These are phyloP conservation scores for Abrostola triplasia DNA, from an alignment of 2,888 invertebrate species.

Conservation along the genomic window DNA sequence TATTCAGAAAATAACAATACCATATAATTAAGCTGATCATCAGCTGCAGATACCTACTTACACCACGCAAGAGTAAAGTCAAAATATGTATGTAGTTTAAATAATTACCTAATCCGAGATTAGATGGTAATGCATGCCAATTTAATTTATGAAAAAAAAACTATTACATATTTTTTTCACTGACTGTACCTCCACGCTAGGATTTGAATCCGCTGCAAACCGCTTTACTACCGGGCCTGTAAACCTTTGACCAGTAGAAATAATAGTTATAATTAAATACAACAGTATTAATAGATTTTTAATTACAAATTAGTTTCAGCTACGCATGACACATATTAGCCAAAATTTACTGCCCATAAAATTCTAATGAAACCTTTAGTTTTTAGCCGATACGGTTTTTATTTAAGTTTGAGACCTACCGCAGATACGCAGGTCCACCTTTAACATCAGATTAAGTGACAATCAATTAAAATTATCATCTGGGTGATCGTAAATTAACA, in stretches of 20 bases:
- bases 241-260: too few species aligned
- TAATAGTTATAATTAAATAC: neutral
- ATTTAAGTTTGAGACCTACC: conserved; percentile 43
- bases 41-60: too few species aligned
- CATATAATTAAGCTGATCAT: too few species aligned
- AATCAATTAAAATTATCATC: conserved; percentile 40
- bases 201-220: neutral
- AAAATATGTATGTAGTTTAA: too few species aligned
- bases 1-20: too few species aligned
- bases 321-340: conserved; percentile 21
- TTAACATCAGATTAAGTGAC: conserved; percentile 49
- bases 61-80: too few species aligned
- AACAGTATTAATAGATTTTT: conserved; percentile 11
- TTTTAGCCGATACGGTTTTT: conserved; percentile 13
- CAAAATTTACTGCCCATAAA: conserved; percentile 51
- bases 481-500: conserved; percentile 28
- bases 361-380: conserved; percentile 27
- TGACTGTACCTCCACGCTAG: too few species aligned
- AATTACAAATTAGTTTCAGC: conserved; percentile 30
- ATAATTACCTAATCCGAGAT: too few species aligned
- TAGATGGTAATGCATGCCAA: too few species aligned
- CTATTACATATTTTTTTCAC: too few species aligned
- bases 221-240: too few species aligned
- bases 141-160: too few species aligned
- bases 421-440: conserved; percentile 32